Percentiles rank a stretch among this genome's conserved stretches.
These are phyloP conservation scores for Mythimna ferrago DNA, from an alignment of 2,888 invertebrate species.

Conservation along the genomic window DNA sequence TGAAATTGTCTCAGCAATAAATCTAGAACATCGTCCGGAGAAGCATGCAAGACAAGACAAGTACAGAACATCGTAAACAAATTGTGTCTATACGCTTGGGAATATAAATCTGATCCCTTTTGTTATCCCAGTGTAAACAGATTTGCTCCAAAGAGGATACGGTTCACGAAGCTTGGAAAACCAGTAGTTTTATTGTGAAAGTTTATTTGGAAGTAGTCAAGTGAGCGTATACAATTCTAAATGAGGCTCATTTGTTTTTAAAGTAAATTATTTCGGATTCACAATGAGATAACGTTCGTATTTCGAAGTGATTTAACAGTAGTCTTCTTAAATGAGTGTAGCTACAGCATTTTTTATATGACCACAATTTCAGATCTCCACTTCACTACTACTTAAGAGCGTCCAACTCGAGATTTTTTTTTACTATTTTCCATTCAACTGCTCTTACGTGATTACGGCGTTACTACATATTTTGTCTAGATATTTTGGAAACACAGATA, in stretches of 20 bases:
- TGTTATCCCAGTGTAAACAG: constrained; percentile 25
- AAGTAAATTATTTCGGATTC: neutral
- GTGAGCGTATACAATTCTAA: neutral
- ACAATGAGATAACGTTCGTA: neutral
- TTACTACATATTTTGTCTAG: too few species aligned
- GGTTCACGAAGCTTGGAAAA: neutral
- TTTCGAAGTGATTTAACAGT: neutral
- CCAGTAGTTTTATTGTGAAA: neutral
- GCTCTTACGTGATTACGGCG: too few species aligned
- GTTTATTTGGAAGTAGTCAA: neutral
- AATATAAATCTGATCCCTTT: constrained; percentile 30
- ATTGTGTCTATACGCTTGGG: constrained; percentile 22
- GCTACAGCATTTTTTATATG: too few species aligned
- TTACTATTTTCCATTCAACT: too few species aligned
- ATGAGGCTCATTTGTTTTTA: neutral
- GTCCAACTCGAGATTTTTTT: too few species aligned
- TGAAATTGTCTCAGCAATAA: constrained; percentile 23
- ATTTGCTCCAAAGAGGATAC: constrained; percentile 24
- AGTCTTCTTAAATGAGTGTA: too few species aligned
- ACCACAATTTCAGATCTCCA: too few species aligned
- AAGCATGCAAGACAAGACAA: constrained; percentile 5
- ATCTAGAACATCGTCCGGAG: constrained; percentile 14
- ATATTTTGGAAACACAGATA: too few species aligned
- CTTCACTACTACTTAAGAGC: too few species aligned
- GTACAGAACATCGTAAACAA: constrained; percentile 20